Evolutionary conservation across 1,140 invertebrate genomes (phyloP).

Genomic region (Aphis gossypii): DNA sequence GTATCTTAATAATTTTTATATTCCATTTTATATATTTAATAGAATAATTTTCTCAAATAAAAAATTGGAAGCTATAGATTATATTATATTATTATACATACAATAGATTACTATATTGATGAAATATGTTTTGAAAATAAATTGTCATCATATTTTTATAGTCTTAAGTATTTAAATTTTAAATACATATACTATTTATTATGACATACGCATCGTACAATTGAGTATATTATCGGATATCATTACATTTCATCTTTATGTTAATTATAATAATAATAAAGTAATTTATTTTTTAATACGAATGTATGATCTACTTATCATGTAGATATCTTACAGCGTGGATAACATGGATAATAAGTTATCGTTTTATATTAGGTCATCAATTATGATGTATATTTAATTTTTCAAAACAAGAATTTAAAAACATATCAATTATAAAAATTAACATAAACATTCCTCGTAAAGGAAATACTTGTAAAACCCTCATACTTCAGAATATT

Average conservation of each 20-base stretch:
- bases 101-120: too few species aligned
- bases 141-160: background rate
- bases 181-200: background rate
- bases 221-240: background rate
- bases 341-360: background rate
- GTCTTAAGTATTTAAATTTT: too few species aligned
- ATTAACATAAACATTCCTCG: background rate
- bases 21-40: too few species aligned
- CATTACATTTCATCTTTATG: background rate
- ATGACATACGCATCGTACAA: too few species aligned
- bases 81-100: too few species aligned
- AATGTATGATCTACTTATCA: background rate
- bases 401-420: background rate
- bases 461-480: background rate
- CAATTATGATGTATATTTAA: background rate
- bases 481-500: background rate
- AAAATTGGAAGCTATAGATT: too few species aligned
- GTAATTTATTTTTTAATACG: background rate
- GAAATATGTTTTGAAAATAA: background rate
- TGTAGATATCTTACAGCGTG: background rate
- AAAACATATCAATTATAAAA: constrained; percentile 8
- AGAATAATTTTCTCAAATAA: too few species aligned
- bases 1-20: background rate
- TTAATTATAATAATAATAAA: background rate
- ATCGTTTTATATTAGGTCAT: background rate